Conservation (phyloP, 1,140 invertebrate species). For the Drosophila sp. region DNA sequence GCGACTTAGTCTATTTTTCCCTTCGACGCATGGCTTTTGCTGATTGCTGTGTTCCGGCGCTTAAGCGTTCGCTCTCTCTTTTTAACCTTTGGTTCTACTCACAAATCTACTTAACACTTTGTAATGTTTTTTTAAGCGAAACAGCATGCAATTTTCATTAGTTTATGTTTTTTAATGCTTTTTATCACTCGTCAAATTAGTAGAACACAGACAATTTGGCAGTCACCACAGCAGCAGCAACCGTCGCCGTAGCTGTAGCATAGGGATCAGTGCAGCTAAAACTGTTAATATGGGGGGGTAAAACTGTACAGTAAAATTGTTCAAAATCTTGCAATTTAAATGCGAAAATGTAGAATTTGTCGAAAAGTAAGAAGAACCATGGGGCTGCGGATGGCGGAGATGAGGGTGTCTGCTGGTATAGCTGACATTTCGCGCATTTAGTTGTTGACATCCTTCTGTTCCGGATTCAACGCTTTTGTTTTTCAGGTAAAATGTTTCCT, state of each 20-base stretch:
- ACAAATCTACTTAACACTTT: slow-evolving; percentile 38
- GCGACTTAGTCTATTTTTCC: slow-evolving; percentile 6
- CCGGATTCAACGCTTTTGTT: slow-evolving; percentile 25
- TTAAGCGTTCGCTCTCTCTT: slow-evolving; percentile 44
- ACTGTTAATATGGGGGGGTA: neutral
- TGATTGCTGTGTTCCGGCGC: slow-evolving; percentile 78
- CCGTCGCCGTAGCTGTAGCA: too few species aligned
- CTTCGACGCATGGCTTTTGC: slow-evolving; percentile 55
- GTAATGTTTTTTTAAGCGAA: slow-evolving; percentile 37
- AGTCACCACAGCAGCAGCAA: neutral
- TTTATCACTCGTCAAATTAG: slow-evolving; percentile 39
- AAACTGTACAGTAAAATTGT: neutral
- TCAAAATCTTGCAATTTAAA: slow-evolving; percentile 21
- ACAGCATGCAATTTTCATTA: slow-evolving; percentile 34
- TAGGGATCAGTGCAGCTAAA: neutral
- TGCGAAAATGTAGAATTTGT: neutral
- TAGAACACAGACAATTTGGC: neutral
- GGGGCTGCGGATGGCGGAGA: too few species aligned
- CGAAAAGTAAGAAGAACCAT: too few species aligned
- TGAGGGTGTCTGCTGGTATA: too few species aligned
- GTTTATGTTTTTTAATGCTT: slow-evolving; percentile 18
- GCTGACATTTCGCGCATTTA: slow-evolving; percentile 65
- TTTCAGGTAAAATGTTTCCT: slow-evolving; percentile 64
- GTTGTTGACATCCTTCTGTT: slow-evolving; percentile 43
- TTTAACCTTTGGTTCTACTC: neutral